phyloP scores from a whole-genome alignment of 2,113 vertebrate species.

The Reinhardtius hippoglossoides region DNA sequence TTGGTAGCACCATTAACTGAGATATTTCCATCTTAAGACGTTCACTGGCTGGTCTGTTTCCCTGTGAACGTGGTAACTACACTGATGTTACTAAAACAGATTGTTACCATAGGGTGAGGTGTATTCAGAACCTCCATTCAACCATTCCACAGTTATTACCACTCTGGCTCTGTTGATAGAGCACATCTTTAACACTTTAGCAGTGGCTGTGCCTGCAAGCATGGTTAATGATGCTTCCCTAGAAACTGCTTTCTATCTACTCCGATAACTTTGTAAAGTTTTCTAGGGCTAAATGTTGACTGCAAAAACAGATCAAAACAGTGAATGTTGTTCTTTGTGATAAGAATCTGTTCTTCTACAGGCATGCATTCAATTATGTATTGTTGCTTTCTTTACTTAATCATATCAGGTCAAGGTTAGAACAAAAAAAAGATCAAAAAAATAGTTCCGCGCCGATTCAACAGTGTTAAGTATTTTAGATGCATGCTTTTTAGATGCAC shows the following conservation, averaged over 20 bases:
- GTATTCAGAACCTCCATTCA: slow-evolving; percentile 13
- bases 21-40: slow-evolving; percentile 26
- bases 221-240: slow-evolving; percentile 37
- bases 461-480: slow-evolving; percentile 41
- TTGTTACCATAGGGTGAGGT: slow-evolving; percentile 19
- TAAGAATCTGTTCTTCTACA: slow-evolving; percentile 46
- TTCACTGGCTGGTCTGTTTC: slow-evolving; percentile 31
- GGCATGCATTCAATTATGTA: slow-evolving; percentile 49
- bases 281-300: slow-evolving; percentile 54
- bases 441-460: slow-evolving; percentile 22
- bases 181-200: slow-evolving; percentile 34
- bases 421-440: slow-evolving; percentile 37
- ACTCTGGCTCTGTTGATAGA: slow-evolving; percentile 34
- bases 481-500: slow-evolving; percentile 54
- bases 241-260: slow-evolving; percentile 42
- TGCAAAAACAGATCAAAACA: slow-evolving; percentile 45
- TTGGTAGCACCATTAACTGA: slow-evolving; percentile 40
- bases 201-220: slow-evolving; percentile 50
- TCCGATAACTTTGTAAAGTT: slow-evolving; percentile 48
- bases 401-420: slow-evolving; percentile 12
- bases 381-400: slow-evolving; percentile 29
- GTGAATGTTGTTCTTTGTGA: slow-evolving; percentile 61
- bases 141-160: slow-evolving; percentile 35
- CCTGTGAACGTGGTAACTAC: slow-evolving; percentile 11
- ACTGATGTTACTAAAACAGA: background rate